Conservation (phyloP, 2,888 invertebrate species). For the Troides oblongomaculatus region DNA sequence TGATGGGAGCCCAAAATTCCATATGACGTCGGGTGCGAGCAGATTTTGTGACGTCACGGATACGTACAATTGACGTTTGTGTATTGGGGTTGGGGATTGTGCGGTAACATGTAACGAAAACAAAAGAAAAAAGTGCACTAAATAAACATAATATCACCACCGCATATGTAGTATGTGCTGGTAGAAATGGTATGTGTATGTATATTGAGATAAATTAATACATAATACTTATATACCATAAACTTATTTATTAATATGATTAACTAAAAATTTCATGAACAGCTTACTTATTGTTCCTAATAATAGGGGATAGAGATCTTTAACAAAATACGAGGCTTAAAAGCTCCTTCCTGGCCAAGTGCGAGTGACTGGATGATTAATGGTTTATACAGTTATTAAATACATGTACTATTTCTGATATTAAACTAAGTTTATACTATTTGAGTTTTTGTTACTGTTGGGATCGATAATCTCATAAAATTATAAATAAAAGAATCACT, state of each 20-base stretch:
- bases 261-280: neutral
- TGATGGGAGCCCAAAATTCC: constrained; percentile 71
- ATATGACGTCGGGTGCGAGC: constrained; percentile 53
- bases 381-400: too few relatives aligned
- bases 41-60: constrained; percentile 51
- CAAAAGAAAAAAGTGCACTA: constrained; percentile 78
- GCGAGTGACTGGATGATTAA: too few relatives aligned
- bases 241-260: neutral
- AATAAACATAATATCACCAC: constrained; percentile 67
- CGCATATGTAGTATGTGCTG: constrained; percentile 44
- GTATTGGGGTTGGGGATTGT: constrained; percentile 71
- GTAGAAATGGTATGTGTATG: constrained; percentile 15
- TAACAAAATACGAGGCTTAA: too few relatives aligned
- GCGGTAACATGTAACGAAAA: constrained; percentile 79
- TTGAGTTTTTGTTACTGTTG: too few relatives aligned
- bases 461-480: too few relatives aligned
- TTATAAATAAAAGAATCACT: too few relatives aligned
- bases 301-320: too few relatives aligned
- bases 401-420: too few relatives aligned
- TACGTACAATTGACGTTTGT: constrained; percentile 45
- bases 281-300: too few relatives aligned
- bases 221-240: constrained; percentile 34
- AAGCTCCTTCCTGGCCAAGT: too few relatives aligned
- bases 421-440: too few relatives aligned
- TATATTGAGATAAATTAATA: constrained; percentile 34